phyloP scores from a whole-genome alignment of 2,113 vertebrate genomes.

The Anthoscopus minutus region DNA sequence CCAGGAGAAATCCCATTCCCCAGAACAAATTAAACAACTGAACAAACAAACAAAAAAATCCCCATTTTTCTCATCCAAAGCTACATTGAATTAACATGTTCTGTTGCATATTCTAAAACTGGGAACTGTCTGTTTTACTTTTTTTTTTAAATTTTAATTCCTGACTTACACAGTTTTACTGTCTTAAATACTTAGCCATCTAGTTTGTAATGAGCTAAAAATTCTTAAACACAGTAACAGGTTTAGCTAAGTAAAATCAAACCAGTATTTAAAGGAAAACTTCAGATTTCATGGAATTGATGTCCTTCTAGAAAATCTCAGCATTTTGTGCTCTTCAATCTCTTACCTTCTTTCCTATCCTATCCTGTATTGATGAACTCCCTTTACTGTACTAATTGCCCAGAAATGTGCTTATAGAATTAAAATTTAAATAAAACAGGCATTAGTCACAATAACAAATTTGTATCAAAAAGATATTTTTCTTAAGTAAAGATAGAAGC shows the following conservation, averaged over 20 bases:
- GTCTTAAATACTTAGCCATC: background rate
- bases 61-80: background rate
- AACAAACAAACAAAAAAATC: background rate
- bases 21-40: background rate
- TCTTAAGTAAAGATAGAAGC: background rate
- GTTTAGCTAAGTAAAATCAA: background rate
- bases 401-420: background rate
- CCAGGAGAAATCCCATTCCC: background rate
- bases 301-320: background rate
- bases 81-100: background rate
- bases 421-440: background rate
- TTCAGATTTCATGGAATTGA: background rate
- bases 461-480: background rate
- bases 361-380: background rate
- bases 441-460: background rate
- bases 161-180: rapidly evolving
- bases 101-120: background rate
- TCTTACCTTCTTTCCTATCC: background rate
- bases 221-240: background rate
- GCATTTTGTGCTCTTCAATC: background rate
- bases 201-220: background rate
- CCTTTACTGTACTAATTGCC: background rate
- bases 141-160: background rate
- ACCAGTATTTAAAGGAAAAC: background rate
- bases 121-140: rapidly evolving